phyloP scores from a whole-genome alignment of 2,113 vertebrate species.

The Macrotus californicus region DNA sequence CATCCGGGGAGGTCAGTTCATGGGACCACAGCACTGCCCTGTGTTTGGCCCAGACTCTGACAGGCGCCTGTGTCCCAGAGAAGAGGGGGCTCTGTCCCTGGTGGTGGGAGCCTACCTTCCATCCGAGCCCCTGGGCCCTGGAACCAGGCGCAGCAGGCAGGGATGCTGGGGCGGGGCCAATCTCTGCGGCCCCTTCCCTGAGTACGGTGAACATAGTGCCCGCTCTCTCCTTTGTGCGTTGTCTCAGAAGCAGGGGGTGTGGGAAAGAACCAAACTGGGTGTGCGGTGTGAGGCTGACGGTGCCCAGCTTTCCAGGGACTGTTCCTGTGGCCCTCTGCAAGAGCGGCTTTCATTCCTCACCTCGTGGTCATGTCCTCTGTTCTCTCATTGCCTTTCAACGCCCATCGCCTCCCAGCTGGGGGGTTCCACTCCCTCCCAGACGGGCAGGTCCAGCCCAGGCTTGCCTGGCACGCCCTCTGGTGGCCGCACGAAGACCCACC shows the following conservation, averaged over 20 bases:
- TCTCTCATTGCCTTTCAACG: too few relatives aligned
- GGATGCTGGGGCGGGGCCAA: accelerated
- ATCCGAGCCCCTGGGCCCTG: accelerated
- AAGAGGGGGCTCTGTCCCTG: background rate
- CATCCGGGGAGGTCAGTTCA: accelerated
- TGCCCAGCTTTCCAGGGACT: too few relatives aligned
- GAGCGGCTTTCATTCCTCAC: background rate
- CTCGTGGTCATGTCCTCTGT: too few relatives aligned
- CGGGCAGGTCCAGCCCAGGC: background rate
- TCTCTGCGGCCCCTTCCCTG: too few relatives aligned
- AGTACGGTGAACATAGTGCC: too few relatives aligned
- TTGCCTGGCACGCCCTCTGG: background rate
- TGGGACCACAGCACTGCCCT: background rate
- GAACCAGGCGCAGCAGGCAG: too few relatives aligned
- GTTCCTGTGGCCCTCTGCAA: background rate
- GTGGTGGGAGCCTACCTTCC: background rate
- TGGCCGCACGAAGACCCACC: background rate
- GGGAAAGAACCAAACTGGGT: background rate
- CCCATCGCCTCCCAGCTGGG: background rate
- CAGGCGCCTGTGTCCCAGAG: too few relatives aligned
- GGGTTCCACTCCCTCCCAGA: background rate
- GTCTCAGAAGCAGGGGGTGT: background rate
- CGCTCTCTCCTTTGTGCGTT: background rate
- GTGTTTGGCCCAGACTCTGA: background rate
- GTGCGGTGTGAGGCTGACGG: background rate